A percentile compares a stretch with the other conserved stretches of the same genome.
Evolutionary conservation across 2,797 vertebrate species (phyloP).

Genomic region (Erethizon dorsatum): DNA sequence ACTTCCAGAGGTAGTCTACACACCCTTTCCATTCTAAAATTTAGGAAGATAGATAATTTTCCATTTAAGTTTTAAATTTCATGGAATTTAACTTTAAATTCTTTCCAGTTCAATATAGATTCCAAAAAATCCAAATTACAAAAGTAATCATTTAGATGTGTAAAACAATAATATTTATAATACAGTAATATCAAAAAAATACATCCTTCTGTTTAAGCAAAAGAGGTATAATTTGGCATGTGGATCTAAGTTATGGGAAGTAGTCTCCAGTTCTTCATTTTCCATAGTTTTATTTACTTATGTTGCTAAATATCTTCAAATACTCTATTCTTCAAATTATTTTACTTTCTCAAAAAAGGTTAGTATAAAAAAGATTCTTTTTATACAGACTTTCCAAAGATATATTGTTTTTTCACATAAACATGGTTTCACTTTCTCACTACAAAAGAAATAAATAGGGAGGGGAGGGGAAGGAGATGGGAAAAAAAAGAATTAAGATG

Average conservation of each 20-base stretch:
- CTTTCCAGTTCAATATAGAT: constrained; percentile 19
- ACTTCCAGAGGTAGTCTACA: constrained; percentile 31
- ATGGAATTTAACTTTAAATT: constrained; percentile 1
- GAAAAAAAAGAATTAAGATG: too few species aligned
- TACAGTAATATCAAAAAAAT: background rate
- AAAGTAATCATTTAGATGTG: background rate
- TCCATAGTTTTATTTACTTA: background rate
- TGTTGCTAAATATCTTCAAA: background rate
- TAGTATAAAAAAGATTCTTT: background rate
- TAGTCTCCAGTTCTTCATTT: background rate
- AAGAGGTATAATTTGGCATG: background rate
- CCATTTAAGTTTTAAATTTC: background rate
- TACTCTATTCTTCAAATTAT: background rate
- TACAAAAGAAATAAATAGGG: background rate
- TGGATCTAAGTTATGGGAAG: background rate
- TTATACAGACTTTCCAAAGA: background rate
- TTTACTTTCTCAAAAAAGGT: background rate
- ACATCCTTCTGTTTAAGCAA: background rate
- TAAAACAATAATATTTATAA: background rate
- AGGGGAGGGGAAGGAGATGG: too few species aligned
- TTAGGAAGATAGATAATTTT: constrained; percentile 8
- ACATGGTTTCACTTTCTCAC: background rate
- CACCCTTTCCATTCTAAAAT: background rate
- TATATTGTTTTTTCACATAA: background rate
- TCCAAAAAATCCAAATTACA: background rate